Evolutionary conservation across 1,140 invertebrate species (phyloP).

Genomic region (Schlechtendalia chinensis): DNA sequence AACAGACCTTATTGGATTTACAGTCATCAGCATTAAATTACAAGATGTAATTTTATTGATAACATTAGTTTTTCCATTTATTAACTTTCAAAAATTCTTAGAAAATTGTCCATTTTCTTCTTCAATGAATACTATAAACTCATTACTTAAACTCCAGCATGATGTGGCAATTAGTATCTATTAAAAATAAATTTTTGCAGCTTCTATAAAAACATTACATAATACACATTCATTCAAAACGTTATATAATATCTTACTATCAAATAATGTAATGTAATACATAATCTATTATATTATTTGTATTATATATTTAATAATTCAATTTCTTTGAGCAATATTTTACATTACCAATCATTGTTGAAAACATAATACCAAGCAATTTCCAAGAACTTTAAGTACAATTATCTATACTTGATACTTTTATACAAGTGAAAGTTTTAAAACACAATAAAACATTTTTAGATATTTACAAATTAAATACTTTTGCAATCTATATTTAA

Average conservation of each 20-base stretch:
- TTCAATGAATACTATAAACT: not conserved
- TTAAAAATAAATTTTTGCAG: conserved; percentile 27
- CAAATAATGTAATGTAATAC: conserved; percentile 18
- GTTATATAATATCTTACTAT: conserved; percentile 12
- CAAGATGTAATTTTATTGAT: conserved; percentile 7
- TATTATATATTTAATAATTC: too few species aligned
- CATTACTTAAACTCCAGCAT: conserved; percentile 34
- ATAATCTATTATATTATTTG: too few species aligned
- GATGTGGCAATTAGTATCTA: conserved; percentile 4
- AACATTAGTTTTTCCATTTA: not conserved
- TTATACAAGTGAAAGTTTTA: not conserved
- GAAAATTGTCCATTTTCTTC: conserved; percentile 20
- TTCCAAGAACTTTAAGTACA: not conserved
- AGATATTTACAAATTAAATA: conserved; percentile 21
- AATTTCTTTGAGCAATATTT: conserved; percentile 16
- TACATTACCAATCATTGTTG: conserved; percentile 9
- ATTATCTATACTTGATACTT: not conserved
- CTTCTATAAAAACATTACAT: conserved; percentile 9
- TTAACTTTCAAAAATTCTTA: not conserved
- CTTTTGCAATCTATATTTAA: not conserved
- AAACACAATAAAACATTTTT: not conserved
- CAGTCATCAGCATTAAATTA: conserved; percentile 9
- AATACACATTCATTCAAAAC: not conserved
- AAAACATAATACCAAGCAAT: not conserved
- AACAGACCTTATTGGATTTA: conserved; percentile 26